Evolutionary conservation across 2,888 invertebrate species (phyloP), one percentile per base, ranked within the genome.

Genomic region (Leucania comma): DNA sequence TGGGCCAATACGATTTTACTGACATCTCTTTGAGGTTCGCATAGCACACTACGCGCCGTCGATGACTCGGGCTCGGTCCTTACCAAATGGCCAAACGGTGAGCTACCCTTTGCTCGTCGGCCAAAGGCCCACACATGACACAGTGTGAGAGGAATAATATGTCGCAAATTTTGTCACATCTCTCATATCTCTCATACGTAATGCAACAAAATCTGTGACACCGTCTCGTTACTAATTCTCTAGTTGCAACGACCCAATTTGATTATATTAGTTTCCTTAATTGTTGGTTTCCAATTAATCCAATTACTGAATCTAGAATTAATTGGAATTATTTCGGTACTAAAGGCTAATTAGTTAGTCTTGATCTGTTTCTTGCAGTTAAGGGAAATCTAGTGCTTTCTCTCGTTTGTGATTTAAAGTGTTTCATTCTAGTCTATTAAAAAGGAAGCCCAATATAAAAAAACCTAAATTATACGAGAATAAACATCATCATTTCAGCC

Each of bases 281-380:
- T 26, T 65, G 12, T 71, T 26, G 22, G 12, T 65, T 38, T 24
- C 2, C 75, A 75, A 64, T 64, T 35, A 71, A 65, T 24, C 35
- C 75, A 54, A 75, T 75, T 42, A 38, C 12, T 48, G n/a, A 24
- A 66, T n/a, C 54, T n/a, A 24, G 35, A 42, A 50, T 38, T 71
- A 38, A 66, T 67, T 75, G n/a, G 8, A 67, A 56, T 38, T 48
- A 75, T 38, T 54, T 65, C 0, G 24, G 1, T 20, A n/a, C 22
- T n/a, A 24, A 56, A 56, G 10, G 38, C 17, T 66, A 66, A 42
- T 66, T 48, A 26, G 6, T 24, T 56, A 56, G 32, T 75, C 24
- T 56, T 62, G 56, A 56, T 56, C 17, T 38, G 35, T 75, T 48
- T 24, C 17, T 9, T n/a, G 29, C n/a, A n/a, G 29, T 54, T 24